These are phyloP conservation scores for Hydrotaea cyrtoneurina DNA, from an alignment of 2,888 invertebrate genomes.

Conservation along the genomic window DNA sequence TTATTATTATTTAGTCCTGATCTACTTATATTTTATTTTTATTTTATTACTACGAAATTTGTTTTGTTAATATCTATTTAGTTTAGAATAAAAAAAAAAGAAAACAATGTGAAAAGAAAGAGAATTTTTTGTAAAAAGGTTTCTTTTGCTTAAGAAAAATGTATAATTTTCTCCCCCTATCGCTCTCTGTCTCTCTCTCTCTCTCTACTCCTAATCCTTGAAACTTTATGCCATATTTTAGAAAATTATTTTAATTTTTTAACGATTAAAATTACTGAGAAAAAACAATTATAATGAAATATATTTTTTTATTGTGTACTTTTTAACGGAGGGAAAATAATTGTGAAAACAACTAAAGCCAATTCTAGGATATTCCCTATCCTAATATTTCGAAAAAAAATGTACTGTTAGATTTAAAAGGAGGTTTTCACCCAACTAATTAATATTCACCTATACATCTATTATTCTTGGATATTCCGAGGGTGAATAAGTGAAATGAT, in stretches of 20 bases:
- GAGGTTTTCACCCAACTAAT: too few relatives aligned
- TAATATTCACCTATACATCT: too few relatives aligned
- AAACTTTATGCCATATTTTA: slow-evolving; percentile 64
- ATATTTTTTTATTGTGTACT: neutral
- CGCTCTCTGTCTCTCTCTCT: neutral
- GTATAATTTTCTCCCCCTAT: slow-evolving; percentile 31
- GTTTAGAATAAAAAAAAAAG: slow-evolving; percentile 7
- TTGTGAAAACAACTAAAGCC: neutral
- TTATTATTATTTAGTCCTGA: slow-evolving; percentile 19
- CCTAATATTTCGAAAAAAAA: too few relatives aligned
- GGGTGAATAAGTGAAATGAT: too few relatives aligned
- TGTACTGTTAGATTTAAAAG: too few relatives aligned
- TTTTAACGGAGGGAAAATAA: slow-evolving; percentile 2
- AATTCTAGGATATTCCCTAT: too few relatives aligned
- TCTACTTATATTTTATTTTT: slow-evolving; percentile 8
- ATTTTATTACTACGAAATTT: slow-evolving; percentile 40
- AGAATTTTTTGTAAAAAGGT: slow-evolving; percentile 47
- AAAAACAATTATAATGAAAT: slow-evolving; percentile 14
- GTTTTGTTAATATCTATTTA: slow-evolving; percentile 62
- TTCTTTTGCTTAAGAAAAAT: slow-evolving; percentile 22
- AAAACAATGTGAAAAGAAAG: slow-evolving; percentile 33
- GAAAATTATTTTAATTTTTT: slow-evolving; percentile 51
- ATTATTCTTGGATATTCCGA: too few relatives aligned
- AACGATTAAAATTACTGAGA: slow-evolving; percentile 31
- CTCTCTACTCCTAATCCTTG: slow-evolving; percentile 16